phyloP scores from a whole-genome alignment of 2,888 invertebrate species.

The Leptinotarsa tumamoca region DNA sequence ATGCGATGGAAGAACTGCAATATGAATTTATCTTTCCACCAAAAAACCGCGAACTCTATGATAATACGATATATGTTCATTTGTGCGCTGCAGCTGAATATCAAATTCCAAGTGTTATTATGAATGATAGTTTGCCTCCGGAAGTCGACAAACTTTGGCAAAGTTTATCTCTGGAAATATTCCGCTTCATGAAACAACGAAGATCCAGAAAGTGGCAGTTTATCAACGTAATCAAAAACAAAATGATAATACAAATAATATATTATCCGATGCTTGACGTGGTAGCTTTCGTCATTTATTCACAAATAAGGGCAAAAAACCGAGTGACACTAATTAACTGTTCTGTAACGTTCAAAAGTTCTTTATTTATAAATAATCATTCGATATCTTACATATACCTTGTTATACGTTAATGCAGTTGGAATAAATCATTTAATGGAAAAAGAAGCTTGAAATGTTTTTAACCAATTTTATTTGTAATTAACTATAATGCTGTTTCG shows the following conservation, averaged over 20 bases:
- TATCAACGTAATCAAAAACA: not conserved
- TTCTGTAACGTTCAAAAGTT: too few species aligned
- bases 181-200: not conserved
- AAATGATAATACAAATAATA: not conserved
- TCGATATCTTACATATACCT: too few species aligned
- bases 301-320: too few species aligned
- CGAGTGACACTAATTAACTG: too few species aligned
- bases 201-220: not conserved
- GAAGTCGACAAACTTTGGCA: not conserved
- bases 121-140: not conserved
- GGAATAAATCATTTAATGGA: too few species aligned
- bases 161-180: conserved; percentile 8
- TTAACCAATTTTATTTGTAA: too few species aligned
- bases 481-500: too few species aligned
- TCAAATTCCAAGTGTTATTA: conserved; percentile 6
- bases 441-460: too few species aligned
- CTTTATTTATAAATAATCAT: too few species aligned
- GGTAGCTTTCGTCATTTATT: too few species aligned
- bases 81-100: conserved; percentile 4
- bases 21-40: not conserved
- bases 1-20: not conserved
- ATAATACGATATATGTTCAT: not conserved
- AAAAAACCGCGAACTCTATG: not conserved
- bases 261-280: too few species aligned
- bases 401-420: too few species aligned